Base-by-base conservation (phyloP, 1,140 invertebrate species). In the Geopemphigus sp. region DNA sequence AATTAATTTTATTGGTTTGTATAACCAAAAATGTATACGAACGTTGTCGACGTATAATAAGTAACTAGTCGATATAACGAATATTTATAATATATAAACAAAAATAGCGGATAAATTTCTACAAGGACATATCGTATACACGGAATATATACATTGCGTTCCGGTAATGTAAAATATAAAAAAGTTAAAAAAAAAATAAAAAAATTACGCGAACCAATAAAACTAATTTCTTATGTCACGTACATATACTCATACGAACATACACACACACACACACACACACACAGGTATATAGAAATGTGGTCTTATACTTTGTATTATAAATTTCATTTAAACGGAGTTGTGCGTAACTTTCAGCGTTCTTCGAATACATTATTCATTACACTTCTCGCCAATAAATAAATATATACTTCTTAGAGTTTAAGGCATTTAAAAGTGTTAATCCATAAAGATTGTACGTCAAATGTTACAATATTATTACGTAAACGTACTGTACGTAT, bases 141-240 rank as follows among this genome's bases (percentile, higher is more conserved):
- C 2, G 45, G n/a, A 22, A 50, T 17, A 56, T 72, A 39, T 39
- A 39, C 5, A 61, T 26, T 29, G 47, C 54, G 8, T 29, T 29
- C 26, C 50, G 11, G 56, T 57, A 53, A 73, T 32, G 11, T 32
- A 17, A n/a, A 14, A 57, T 19, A 17, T 32, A 56, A 68, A 29
- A 19, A 56, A 73, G 19, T 17, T 10, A 14, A 73, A 73, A n/a
- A 26, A 26, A 64, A 17, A 19, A 32, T 1, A 32, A 19, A 45
- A 64, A 64, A 64, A 26, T 6, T 24, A 29, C 17, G 32, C 29
- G 15, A 26, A 73, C 26, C 70, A 26, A 73, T 73, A 73, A 73
- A 73, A 73, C 15, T 73, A 56, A 32, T 73, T 54, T 54, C 19
- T 56, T 73, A 54, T 73, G 54, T 73, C 53, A 73, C 26, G 26